Evolutionary conservation across 1,140 invertebrate genomes (phyloP).

Genomic region (Sarcophaga peregrina): DNA sequence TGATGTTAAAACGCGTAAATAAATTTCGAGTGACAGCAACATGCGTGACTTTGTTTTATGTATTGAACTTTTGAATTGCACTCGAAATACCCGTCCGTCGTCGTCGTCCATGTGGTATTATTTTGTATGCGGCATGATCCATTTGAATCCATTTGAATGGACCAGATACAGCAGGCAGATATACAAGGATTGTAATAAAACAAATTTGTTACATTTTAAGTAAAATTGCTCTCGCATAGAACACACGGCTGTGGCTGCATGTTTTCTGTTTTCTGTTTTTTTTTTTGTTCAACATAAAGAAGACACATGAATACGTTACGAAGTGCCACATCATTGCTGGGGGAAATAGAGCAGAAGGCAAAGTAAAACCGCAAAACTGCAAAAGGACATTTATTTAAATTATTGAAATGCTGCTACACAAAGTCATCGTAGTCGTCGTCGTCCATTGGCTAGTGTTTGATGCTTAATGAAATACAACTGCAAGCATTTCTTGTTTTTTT

Average conservation of each 20-base stretch:
- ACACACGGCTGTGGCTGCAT: not conserved
- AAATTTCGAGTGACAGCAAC: not conserved
- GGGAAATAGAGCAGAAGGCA: not conserved
- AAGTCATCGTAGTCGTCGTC: not conserved
- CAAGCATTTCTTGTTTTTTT: slow-evolving; percentile 6
- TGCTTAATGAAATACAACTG: not conserved
- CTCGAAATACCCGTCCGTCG: not conserved
- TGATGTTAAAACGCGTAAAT: not conserved
- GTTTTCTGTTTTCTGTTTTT: not conserved
- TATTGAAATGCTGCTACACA: slow-evolving; percentile 12
- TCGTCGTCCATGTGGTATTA: too few species aligned
- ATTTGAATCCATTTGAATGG: not conserved
- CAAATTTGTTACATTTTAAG: slow-evolving; percentile 7
- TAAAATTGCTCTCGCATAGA: not conserved
- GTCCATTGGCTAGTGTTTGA: not conserved
- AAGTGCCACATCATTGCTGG: not conserved
- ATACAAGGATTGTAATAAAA: not conserved
- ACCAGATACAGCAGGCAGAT: not conserved
- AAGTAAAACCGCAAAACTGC: not conserved
- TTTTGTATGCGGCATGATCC: not conserved
- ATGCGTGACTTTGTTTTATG: not conserved
- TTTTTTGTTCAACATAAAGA: not conserved
- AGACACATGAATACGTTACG: not conserved
- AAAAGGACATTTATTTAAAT: slow-evolving; percentile 3
- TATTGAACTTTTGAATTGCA: not conserved